Base-by-base conservation (phyloP, 2,113 vertebrate genomes). In the Albula glossodonta region DNA sequence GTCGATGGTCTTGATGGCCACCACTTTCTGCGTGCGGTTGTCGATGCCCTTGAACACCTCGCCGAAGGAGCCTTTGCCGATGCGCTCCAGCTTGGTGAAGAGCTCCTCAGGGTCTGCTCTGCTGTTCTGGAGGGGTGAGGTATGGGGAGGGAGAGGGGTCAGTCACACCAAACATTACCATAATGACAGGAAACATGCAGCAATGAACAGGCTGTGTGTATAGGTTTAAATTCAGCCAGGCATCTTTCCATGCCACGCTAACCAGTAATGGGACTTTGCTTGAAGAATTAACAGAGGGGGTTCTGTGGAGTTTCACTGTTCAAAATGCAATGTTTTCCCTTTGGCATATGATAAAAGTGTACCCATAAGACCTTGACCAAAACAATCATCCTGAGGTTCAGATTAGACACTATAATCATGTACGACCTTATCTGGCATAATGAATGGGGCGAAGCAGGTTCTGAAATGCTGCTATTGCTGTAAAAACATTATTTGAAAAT, bases 31-130 rank as follows among this genome's bases (percentile, higher is more conserved):
- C 2, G 96, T 95, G 90, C 96, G 95, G 87, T 97, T 97, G 94
- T 97, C 97, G 86, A 97, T 97, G 88, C 97, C 97, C 94, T 97
- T 97, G 87, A 97, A 97, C 86, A 97, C 97, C 92, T 97, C 97
- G 31, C 97, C 97, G 87, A 97, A 97, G 60, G 97, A 97, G 53
- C 97, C 97, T 91, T 97, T 97, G n/a, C 97, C 97, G 84, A 97
- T 97, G 60, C 97, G 96, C 90, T 97, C 96, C 83, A 97, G 94
- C 90, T 97, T 97, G 70, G 97, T 97, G 92, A 97, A 97, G 5
- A 97, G 91, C 82, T 97, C 96, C 93, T 97, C 97, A 9, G 97
- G 97, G 87, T 97, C 97, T 19, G 95, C 95, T 92, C 96, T 95
- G 13, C 95, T 92, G 90, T 97, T 97, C 97, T 97, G 92, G 78